A percentile compares a stretch with the other conserved stretches of the same genome.
Evolutionary conservation across 2,113 vertebrate species (phyloP).

Genomic region (Buteo buteo): DNA sequence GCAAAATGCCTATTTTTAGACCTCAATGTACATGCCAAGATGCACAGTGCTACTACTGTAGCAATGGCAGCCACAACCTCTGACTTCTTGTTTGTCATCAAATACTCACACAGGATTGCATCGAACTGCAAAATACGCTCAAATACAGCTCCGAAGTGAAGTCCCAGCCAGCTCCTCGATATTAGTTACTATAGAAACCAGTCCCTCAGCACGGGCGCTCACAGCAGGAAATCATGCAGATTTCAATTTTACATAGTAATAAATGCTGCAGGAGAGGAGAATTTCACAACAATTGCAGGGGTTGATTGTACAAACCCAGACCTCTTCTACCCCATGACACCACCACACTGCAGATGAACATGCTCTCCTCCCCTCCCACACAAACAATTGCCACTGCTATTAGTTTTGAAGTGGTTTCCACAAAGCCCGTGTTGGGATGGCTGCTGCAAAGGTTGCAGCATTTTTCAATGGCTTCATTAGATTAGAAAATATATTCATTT

Average conservation of each 20-base stretch:
- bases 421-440: background rate
- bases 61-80: background rate
- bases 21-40: fast-evolving
- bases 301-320: background rate
- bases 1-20: background rate
- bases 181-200: constrained; percentile 72
- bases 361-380: background rate
- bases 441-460: background rate
- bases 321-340: background rate
- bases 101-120: background rate
- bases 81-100: background rate
- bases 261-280: constrained; percentile 34
- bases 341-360: background rate
- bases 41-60: background rate
- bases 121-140: background rate
- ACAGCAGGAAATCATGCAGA: constrained; percentile 68
- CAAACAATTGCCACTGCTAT: background rate
- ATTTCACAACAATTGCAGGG: constrained; percentile 25
- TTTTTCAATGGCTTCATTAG: background rate
- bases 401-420: background rate
- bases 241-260: constrained; percentile 68
- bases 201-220: constrained; percentile 43
- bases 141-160: background rate
- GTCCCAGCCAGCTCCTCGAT: constrained; percentile 40
- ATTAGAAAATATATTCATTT: background rate